Evolutionary conservation across 2,797 vertebrate genomes (phyloP).

Genomic region (Enteromius thamalakanensis): DNA sequence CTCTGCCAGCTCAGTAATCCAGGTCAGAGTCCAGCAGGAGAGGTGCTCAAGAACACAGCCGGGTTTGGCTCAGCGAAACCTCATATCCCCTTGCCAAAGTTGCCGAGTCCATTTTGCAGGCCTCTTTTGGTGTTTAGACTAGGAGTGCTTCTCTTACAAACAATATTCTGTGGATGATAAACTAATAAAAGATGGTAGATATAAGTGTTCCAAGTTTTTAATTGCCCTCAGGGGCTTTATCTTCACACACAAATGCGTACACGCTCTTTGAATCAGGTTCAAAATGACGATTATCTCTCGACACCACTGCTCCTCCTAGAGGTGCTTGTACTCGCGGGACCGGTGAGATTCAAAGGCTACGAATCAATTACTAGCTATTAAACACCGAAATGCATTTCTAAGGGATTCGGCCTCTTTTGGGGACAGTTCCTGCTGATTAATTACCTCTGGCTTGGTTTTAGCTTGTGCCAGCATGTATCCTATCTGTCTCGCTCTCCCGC

Average conservation of each 20-base stretch:
- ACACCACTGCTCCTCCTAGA: conserved; percentile 36
- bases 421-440: conserved; percentile 54
- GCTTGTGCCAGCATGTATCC: conserved; percentile 45
- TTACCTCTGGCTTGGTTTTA: conserved; percentile 52
- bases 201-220: conserved; percentile 38
- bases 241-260: conserved; percentile 24
- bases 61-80: conserved; percentile 9
- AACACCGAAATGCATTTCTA: conserved; percentile 56
- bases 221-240: conserved; percentile 43
- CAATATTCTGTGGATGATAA: neutral
- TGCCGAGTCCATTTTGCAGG: neutral
- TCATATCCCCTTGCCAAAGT: neutral
- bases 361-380: conserved; percentile 65
- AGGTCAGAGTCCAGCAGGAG: conserved; percentile 47
- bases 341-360: conserved; percentile 48
- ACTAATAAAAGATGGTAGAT: conserved; percentile 27
- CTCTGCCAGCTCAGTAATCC: conserved; percentile 38
- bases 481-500: conserved; percentile 20
- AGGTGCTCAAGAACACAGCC: conserved; percentile 34
- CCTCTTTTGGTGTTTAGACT: neutral
- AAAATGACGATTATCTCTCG: conserved; percentile 46
- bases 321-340: conserved; percentile 48
- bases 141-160: neutral
- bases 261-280: conserved; percentile 35
- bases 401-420: conserved; percentile 44